Evolutionary conservation across 1,140 invertebrate genomes (phyloP).

Genomic region (Chironomus tepperi): DNA sequence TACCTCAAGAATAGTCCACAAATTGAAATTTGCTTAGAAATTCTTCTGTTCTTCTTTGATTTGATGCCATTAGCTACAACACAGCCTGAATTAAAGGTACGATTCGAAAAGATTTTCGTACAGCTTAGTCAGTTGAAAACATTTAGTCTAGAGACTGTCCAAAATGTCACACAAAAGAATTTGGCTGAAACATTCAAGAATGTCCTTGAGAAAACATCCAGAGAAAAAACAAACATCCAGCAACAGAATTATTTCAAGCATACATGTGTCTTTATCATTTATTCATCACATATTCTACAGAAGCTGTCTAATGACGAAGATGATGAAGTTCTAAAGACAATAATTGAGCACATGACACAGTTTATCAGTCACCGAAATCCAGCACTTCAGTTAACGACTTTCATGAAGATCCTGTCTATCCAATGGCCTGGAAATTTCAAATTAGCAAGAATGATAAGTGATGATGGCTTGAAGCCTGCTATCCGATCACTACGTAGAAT

Average conservation of each 20-base stretch:
- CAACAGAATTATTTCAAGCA: conserved; percentile 29
- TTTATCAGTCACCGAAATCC: conserved; percentile 29
- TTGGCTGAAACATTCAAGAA: conserved; percentile 45
- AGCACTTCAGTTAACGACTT: conserved; percentile 27
- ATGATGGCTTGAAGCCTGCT: conserved; percentile 37
- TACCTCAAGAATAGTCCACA: conserved; percentile 57
- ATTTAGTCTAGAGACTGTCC: conserved; percentile 43
- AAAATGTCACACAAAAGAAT: conserved; percentile 47
- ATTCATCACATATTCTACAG: background rate
- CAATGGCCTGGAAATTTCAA: conserved; percentile 28
- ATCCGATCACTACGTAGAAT: conserved; percentile 45
- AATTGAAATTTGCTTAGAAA: conserved; percentile 54
- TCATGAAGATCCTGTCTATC: conserved; percentile 28
- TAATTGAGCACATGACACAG: conserved; percentile 27
- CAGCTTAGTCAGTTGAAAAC: conserved; percentile 51
- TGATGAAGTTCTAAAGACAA: conserved; percentile 25
- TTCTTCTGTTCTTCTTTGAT: conserved; percentile 54
- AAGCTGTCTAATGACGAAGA: background rate
- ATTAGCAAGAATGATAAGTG: conserved; percentile 25
- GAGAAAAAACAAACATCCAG: conserved; percentile 25
- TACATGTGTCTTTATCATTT: conserved; percentile 26
- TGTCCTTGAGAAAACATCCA: conserved; percentile 28
- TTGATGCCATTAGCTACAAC: conserved; percentile 52
- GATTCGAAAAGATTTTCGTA: conserved; percentile 51
- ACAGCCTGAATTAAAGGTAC: conserved; percentile 55